Base-by-base conservation (phyloP, 2,888 invertebrate species). In the Mycogona germanica region DNA sequence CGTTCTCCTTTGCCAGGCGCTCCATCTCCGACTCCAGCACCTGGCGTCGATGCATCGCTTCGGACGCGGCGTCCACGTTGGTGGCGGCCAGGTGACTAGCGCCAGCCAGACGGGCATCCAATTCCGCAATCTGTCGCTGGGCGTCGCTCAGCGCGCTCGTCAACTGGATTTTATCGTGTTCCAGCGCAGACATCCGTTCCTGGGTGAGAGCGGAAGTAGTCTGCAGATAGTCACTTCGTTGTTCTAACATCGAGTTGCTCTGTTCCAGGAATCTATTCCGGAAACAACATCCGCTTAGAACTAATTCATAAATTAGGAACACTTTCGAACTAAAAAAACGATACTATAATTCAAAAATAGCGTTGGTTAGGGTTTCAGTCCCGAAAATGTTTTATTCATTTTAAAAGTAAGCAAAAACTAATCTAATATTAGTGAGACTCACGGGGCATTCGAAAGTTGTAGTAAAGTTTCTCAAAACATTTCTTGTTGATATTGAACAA, bases 211-310 rank as follows among this genome's bases (percentile, higher is more conserved):
- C 14, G n/a, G 47, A 28, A 21, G 42, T 26, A 21, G 30, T 7
- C 17, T 55, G 55, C 14, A 55, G 14, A 28, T 28, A 48, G 21
- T 45, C 41, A 19, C 46, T 38, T 26, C 52, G 30, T 38, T 55
- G 55, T 26, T 53, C 51, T 38, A 55, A 44, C 42, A 55, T 47
- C 12, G 40, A 25, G 38, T 46, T 52, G 32, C 47, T 55, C 32
- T 55, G 53, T 28, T 55, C 55, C 6, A 55, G 28, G 40, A 55
- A 45, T 41, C 55, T 55, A 50, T 28, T 48, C 9, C 9, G 6
- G n/a, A n/a, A n/a, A n/a, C n/a, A n/a, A n/a, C n/a, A n/a, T n/a
- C n/a, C n/a, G n/a, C n/a, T n/a, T n/a, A n/a, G n/a, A n/a, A n/a
- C n/a, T n/a, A n/a, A n/a, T n/a, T n/a, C n/a, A n/a, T n/a, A n/a